Evolutionary conservation across 2,888 invertebrate species (phyloP), one percentile per base, ranked within the genome.

Genomic region (Phyllotreta cruciferae): DNA sequence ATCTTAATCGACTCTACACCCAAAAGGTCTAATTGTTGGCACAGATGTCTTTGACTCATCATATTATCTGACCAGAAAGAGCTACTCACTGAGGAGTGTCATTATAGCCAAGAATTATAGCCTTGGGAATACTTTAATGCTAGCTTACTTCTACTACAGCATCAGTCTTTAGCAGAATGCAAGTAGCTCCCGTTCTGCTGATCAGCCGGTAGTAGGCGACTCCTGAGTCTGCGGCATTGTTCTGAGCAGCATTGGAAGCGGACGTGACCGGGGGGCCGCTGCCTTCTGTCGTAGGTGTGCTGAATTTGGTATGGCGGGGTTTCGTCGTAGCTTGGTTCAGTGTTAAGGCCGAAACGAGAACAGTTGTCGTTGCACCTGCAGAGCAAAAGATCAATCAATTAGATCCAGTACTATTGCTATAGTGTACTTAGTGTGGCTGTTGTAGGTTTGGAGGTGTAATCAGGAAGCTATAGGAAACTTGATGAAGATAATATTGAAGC

Each of bases 131-230:
- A 24, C 2, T 24, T 24, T 24, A 24, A 24, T 3, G 24, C 13
- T 8, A 39, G 47, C 56, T 69, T 71, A 80, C 81, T 75, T 81
- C 81, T 41, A 93, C 85, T 4, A 93, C 79, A 0, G 90, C 93
- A 77, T 93, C 93, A 14, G 90, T 90, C 69, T 87, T 87, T 36
- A 93, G 84, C 35, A 93, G 82, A 69, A 93, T 92, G 76, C 93
- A 93, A 0, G 93, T 92, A 67, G 88, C 88, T 1, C 89, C 91
- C 10, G 67, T 71, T 57, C 87, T 87, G 66, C 87, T 85, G 42
- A 87, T 86, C 36, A 91, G 83, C 47, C 92, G 85, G 77, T 92
- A 92, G 8, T 89, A 82, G 2, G 78, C 77, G n/a, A 77, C 72
- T 3, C 77, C 79, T 4, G 72, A 68, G 4, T 70, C 49, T 39